These are phyloP conservation scores for Tetramorium bicarinatum DNA, from an alignment of 2,888 invertebrate species.

Conservation along the genomic window DNA sequence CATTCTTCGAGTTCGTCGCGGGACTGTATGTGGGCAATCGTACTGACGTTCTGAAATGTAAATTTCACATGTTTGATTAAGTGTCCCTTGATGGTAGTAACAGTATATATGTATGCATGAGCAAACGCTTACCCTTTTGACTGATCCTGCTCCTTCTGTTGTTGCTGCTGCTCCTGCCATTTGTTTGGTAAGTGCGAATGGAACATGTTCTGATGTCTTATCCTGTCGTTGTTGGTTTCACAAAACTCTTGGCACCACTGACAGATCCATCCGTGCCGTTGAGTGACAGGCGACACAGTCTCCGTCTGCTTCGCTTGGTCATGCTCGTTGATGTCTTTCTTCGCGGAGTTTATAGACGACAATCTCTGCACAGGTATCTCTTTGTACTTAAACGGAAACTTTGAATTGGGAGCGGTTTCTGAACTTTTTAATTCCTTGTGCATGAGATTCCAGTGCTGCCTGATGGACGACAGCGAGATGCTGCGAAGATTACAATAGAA, in stretches of 20 bases:
- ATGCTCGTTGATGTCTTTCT: not conserved
- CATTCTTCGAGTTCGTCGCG: conserved; percentile 76
- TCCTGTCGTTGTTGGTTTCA: conserved; percentile 79
- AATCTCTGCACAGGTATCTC: conserved; percentile 54
- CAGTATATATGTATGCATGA: conserved; percentile 23
- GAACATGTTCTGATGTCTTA: conserved; percentile 83
- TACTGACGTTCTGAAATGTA: conserved; percentile 81
- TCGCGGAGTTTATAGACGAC: not conserved
- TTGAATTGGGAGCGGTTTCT: conserved; percentile 27
- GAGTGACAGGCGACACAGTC: not conserved
- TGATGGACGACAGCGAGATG: conserved; percentile 75
- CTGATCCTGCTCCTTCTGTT: conserved; percentile 80
- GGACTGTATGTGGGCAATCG: conserved; percentile 81
- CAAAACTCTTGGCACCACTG: conserved; percentile 83
- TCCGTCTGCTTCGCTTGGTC: conserved; percentile 24
- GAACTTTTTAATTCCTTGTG: conserved; percentile 71
- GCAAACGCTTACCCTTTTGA: conserved; percentile 82
- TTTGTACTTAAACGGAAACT: conserved; percentile 77
- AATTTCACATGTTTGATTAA: conserved; percentile 85
- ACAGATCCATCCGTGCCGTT: conserved; percentile 78
- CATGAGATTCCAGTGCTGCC: conserved; percentile 79
- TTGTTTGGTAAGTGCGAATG: conserved; percentile 84
- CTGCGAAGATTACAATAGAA: conserved; percentile 80
- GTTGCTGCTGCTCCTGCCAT: conserved; percentile 77
- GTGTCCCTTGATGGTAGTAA: conserved; percentile 84